Evolutionary conservation across 2,797 vertebrate species (phyloP).

Genomic region (Sphaeramia orbicularis): DNA sequence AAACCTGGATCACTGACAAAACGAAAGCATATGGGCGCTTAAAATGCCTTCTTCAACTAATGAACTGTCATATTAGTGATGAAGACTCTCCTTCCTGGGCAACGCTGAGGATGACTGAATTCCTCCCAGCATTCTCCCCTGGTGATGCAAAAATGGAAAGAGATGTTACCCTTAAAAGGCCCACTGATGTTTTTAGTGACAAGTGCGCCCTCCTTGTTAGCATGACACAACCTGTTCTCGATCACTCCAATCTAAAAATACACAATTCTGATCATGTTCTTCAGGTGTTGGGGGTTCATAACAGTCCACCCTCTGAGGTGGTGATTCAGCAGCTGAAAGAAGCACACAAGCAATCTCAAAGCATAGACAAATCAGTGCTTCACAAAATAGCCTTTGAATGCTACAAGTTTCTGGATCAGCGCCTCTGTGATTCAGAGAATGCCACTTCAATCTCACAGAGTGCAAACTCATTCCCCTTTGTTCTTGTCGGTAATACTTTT

Average conservation of each 20-base stretch:
- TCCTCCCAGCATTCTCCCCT: constrained; percentile 78
- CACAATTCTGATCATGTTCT: constrained; percentile 68
- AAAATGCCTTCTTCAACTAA: constrained; percentile 81
- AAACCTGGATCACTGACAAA: constrained; percentile 77
- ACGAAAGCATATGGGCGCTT: constrained; percentile 68
- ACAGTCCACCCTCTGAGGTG: constrained; percentile 56
- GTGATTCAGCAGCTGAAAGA: constrained; percentile 80
- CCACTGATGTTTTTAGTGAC: constrained; percentile 74
- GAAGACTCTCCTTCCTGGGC: constrained; percentile 64
- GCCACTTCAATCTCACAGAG: constrained; percentile 51
- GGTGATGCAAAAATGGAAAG: constrained; percentile 45
- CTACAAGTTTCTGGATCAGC: constrained; percentile 77
- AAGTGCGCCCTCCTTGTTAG: constrained; percentile 71
- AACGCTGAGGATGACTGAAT: constrained; percentile 67
- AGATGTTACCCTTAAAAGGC: constrained; percentile 60
- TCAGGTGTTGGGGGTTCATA: constrained; percentile 59
- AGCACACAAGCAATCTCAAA: constrained; percentile 46
- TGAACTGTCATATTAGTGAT: constrained; percentile 65
- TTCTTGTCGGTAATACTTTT: constrained; percentile 83
- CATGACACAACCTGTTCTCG: constrained; percentile 78
- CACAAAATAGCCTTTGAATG: constrained; percentile 69
- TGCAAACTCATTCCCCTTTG: constrained; percentile 81
- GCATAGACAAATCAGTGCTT: constrained; percentile 48
- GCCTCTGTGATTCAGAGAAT: constrained; percentile 43
- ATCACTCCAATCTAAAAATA: constrained; percentile 63